Percentiles rank a stretch among this genome's conserved stretches.
phyloP scores from a whole-genome alignment of 2,113 vertebrate genomes.

The Tenebrosternarchus preto region DNA sequence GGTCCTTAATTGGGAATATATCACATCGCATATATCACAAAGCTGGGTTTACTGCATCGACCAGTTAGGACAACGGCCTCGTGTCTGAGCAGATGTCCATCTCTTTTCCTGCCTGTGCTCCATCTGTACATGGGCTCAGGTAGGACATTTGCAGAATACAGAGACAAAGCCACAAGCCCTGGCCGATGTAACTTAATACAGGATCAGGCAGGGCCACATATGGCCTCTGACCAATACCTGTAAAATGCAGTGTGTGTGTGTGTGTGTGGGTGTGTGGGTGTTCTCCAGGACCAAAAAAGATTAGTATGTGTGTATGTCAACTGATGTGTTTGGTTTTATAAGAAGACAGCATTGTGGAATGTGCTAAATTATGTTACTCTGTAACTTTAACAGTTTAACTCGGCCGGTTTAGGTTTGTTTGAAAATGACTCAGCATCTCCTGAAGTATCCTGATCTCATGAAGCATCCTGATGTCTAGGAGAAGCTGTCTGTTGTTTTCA shows the following conservation, averaged over 20 bases:
- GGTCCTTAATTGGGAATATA: no score
- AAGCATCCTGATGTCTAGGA: no score
- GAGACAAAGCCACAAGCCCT: conserved; percentile 22
- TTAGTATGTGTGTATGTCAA: neutral
- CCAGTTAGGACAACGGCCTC: neutral
- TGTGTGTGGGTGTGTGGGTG: conserved; percentile 24
- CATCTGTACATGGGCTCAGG: conserved; percentile 51
- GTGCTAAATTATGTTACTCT: no score
- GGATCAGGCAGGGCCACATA: conserved; percentile 39
- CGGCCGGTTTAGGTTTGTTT: no score
- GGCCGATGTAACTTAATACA: conserved; percentile 48
- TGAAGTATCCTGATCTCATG: no score
- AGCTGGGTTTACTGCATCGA: neutral
- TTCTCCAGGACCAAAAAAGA: no score
- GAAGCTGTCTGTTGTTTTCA: no score
- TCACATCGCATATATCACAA: no score
- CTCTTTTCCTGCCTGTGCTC: neutral
- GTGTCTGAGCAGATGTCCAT: conserved; percentile 18
- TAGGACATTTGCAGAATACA: conserved; percentile 1
- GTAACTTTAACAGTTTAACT: no score
- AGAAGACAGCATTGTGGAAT: no score
- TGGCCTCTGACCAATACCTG: conserved; percentile 42
- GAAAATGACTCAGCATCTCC: no score
- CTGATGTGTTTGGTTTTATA: no score
- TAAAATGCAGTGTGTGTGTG: neutral